Conservation (phyloP, 2,113 vertebrate genomes). For the Etia nguti region DNA sequence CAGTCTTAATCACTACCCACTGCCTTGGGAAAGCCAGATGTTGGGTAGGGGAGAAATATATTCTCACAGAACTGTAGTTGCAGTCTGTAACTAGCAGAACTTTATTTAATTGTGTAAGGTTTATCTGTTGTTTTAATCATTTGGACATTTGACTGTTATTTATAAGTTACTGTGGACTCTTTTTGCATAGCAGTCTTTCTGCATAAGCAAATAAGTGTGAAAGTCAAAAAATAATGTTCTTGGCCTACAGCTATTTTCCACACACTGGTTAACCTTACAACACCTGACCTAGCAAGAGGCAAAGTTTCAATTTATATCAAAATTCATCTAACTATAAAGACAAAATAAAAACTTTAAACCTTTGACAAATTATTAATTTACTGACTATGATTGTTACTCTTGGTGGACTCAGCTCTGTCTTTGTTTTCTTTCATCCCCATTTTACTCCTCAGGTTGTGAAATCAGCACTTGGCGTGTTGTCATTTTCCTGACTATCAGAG, state of each 20-base stretch:
- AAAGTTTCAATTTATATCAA: neutral
- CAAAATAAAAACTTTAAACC: neutral
- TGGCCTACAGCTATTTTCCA: neutral
- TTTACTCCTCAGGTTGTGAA: neutral
- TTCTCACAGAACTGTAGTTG: neutral
- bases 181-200: neutral
- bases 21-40: neutral
- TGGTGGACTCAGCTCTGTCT: neutral
- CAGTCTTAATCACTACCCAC: neutral
- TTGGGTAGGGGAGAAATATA: neutral
- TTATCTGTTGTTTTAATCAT: neutral
- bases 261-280: neutral
- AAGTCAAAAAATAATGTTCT: neutral
- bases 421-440: neutral
- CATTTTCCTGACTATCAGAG: neutral
- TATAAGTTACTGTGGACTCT: neutral
- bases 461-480: neutral
- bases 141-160: rapidly evolving
- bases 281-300: neutral
- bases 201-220: neutral
- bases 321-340: neutral
- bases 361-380: neutral
- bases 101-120: neutral
- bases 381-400: neutral
- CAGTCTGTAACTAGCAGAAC: neutral